phyloP scores from a whole-genome alignment of 2,113 vertebrate genomes.

The Cisticola juncidis region DNA sequence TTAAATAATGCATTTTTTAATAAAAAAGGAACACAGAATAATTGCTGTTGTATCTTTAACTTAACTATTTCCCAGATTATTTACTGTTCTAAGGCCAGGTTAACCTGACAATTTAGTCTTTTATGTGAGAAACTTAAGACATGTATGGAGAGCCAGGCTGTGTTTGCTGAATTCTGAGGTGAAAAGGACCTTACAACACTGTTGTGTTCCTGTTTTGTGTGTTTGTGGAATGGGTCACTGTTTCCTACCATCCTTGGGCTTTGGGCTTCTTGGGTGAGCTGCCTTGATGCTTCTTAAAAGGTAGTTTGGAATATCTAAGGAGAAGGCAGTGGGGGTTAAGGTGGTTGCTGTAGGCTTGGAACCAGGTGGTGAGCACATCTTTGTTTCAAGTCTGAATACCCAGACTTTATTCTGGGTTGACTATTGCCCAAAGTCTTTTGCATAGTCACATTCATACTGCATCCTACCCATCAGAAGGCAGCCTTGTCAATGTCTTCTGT shows the following conservation, averaged over 20 bases:
- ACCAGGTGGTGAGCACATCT: neutral
- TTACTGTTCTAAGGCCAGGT: neutral
- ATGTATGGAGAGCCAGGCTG: rapidly evolving
- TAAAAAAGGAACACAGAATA: neutral
- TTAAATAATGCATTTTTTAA: neutral
- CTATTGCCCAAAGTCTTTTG: neutral
- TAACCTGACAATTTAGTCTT: neutral
- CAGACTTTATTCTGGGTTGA: neutral
- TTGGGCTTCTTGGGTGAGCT: neutral
- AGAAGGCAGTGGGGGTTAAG: neutral
- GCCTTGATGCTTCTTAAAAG: neutral
- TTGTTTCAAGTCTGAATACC: neutral
- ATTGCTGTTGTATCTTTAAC: neutral
- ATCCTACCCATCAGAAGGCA: neutral
- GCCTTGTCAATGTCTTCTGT: neutral
- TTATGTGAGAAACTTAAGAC: neutral
- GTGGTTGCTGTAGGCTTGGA: neutral
- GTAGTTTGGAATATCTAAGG: neutral
- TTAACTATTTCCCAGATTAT: neutral
- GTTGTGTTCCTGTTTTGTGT: neutral
- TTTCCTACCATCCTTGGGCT: neutral
- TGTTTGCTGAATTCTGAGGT: neutral
- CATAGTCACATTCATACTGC: neutral
- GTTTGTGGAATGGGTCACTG: neutral
- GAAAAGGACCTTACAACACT: neutral